Evolutionary conservation across 2,113 vertebrate species (phyloP).

Genomic region (Geothlypis trichas): DNA sequence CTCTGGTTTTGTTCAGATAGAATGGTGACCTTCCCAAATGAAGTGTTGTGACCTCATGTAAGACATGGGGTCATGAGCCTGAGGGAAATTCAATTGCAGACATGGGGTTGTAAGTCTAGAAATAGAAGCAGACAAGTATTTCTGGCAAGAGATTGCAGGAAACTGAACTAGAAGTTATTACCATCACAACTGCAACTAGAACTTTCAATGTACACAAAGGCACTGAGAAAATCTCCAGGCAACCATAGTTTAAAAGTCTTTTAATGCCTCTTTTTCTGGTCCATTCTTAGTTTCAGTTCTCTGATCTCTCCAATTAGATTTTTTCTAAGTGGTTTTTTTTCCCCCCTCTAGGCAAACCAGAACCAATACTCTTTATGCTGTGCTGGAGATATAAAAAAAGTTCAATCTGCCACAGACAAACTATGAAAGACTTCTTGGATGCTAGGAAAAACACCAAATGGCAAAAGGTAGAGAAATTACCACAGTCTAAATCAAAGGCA

Average conservation of each 20-base stretch:
- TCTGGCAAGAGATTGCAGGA: conserved; percentile 16
- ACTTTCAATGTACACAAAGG: neutral
- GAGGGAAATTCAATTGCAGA: conserved; percentile 42
- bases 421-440: neutral
- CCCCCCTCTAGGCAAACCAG: neutral
- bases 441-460: neutral
- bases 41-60: conserved; percentile 37
- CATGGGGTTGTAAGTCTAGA: neutral
- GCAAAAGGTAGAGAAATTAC: neutral
- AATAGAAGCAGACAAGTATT: conserved; percentile 50
- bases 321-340: rapidly evolving
- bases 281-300: neutral
- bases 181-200: conserved; percentile 6
- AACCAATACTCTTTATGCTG: neutral
- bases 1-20: conserved; percentile 30
- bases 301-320: neutral
- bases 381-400: neutral
- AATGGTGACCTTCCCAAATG: conserved; percentile 19
- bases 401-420: neutral
- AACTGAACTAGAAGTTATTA: conserved; percentile 51
- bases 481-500: neutral
- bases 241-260: neutral
- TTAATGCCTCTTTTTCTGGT: neutral
- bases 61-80: conserved; percentile 32
- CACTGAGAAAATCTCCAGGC: neutral